These are phyloP conservation scores for Capra hircus DNA, from an alignment of 2,113 vertebrate genomes.

Conservation along the genomic window DNA sequence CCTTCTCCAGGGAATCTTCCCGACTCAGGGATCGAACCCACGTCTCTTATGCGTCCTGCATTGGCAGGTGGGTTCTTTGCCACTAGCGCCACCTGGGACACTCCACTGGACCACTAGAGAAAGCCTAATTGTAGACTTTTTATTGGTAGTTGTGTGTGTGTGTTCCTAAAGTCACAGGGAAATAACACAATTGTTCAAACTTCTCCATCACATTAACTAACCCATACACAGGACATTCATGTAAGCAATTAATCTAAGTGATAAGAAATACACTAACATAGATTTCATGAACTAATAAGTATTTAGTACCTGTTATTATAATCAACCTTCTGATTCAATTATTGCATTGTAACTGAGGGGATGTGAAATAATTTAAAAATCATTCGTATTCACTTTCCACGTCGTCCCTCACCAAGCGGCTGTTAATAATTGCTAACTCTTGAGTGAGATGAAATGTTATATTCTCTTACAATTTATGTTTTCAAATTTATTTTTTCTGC, in stretches of 20 bases:
- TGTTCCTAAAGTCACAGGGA: slow-evolving; percentile 44
- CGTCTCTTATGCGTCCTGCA: not conserved
- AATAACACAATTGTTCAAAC: not conserved
- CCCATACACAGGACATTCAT: slow-evolving; percentile 45
- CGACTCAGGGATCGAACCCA: not conserved
- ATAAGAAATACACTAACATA: slow-evolving; percentile 66
- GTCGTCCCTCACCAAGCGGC: slow-evolving; percentile 11
- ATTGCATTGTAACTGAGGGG: slow-evolving; percentile 63
- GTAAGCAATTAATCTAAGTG: slow-evolving; percentile 70
- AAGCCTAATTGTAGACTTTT: slow-evolving; percentile 42
- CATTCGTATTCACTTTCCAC: slow-evolving; percentile 49
- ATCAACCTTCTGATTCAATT: slow-evolving; percentile 73
- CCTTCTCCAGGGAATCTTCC: not conserved
- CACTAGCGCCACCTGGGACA: fast-evolving
- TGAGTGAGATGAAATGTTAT: slow-evolving; percentile 58
- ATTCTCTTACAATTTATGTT: slow-evolving; percentile 44
- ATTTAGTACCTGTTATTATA: slow-evolving; percentile 76
- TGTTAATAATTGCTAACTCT: slow-evolving; percentile 64
- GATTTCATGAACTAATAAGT: slow-evolving; percentile 74
- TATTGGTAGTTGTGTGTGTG: not conserved
- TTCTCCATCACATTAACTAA: slow-evolving; percentile 62
- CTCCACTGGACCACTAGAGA: not conserved
- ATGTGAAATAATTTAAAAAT: slow-evolving; percentile 71
- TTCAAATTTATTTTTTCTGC: slow-evolving; percentile 56
- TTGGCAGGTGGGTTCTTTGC: not conserved